Evolutionary conservation across 2,888 invertebrate genomes (phyloP).

Genomic region (Reticulitermes lucifugus): DNA sequence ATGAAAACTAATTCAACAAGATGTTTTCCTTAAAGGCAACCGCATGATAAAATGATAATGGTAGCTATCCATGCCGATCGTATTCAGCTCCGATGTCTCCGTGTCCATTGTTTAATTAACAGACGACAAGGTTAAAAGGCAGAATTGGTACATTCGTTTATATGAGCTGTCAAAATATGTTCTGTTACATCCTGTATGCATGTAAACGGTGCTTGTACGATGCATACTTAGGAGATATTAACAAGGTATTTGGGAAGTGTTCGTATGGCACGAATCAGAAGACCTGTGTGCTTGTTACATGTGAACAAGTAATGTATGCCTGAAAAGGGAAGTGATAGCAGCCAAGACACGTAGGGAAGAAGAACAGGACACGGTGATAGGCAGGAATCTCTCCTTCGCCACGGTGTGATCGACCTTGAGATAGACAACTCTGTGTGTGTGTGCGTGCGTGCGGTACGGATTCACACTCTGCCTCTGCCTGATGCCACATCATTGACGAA

Average conservation of each 20-base stretch:
- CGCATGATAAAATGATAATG: too few relatives aligned
- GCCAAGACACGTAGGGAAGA: not conserved
- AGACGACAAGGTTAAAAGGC: too few relatives aligned
- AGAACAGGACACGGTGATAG: not conserved
- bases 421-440: not conserved
- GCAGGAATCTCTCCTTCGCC: constrained; percentile 14
- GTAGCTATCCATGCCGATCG: too few relatives aligned
- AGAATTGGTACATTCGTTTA: too few relatives aligned
- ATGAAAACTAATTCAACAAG: too few relatives aligned
- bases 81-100: too few relatives aligned
- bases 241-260: not conserved
- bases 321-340: not conserved
- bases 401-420: constrained; percentile 17
- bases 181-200: too few relatives aligned
- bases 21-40: too few relatives aligned
- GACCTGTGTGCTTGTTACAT: not conserved
- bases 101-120: too few relatives aligned
- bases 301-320: not conserved
- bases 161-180: too few relatives aligned
- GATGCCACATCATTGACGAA: not conserved
- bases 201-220: too few relatives aligned
- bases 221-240: too few relatives aligned
- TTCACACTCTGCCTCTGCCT: not conserved
- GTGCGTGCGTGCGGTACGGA: not conserved
- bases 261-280: not conserved